Evolutionary conservation across 2,797 vertebrate genomes (phyloP).

Genomic region (Cercopithecus neglectus): DNA sequence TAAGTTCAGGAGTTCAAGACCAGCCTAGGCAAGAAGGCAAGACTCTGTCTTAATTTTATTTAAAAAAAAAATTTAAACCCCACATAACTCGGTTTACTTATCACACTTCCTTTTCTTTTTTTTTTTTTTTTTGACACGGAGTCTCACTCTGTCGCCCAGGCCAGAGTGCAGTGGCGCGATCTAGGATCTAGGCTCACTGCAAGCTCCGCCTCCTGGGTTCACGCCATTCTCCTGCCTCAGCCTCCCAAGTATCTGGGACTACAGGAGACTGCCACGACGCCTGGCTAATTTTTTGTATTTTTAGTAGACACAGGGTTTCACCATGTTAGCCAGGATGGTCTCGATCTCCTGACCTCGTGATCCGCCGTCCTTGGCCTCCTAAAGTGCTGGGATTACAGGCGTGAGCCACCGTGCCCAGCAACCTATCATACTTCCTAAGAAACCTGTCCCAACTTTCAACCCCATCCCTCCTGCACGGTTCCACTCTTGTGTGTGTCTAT

Average conservation of each 20-base stretch:
- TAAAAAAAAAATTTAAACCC: neutral
- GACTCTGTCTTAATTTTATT: neutral
- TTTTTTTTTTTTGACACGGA: too few relatives aligned
- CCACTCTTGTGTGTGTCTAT: neutral
- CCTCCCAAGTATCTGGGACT: too few relatives aligned
- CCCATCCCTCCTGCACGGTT: neutral
- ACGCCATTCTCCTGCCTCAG: too few relatives aligned
- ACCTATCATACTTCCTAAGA: neutral
- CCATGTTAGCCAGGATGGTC: too few relatives aligned
- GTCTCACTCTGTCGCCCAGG: too few relatives aligned
- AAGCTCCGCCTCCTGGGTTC: too few relatives aligned
- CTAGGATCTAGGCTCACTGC: too few relatives aligned
- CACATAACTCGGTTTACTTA: neutral
- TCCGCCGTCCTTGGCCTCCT: rapidly evolving
- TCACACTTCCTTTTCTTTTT: neutral
- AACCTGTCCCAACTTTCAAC: neutral
- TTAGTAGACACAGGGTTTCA: too few relatives aligned
- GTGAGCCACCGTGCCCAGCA: too few relatives aligned
- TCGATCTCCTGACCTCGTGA: too few relatives aligned
- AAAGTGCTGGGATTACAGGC: too few relatives aligned
- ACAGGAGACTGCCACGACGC: rapidly evolving
- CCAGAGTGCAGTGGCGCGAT: rapidly evolving
- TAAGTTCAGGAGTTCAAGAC: neutral
- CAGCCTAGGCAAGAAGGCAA: neutral
- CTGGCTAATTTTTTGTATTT: too few relatives aligned